These are phyloP conservation scores for Agrilus planipennis DNA, from an alignment of 1,140 invertebrate genomes.

Conservation along the genomic window DNA sequence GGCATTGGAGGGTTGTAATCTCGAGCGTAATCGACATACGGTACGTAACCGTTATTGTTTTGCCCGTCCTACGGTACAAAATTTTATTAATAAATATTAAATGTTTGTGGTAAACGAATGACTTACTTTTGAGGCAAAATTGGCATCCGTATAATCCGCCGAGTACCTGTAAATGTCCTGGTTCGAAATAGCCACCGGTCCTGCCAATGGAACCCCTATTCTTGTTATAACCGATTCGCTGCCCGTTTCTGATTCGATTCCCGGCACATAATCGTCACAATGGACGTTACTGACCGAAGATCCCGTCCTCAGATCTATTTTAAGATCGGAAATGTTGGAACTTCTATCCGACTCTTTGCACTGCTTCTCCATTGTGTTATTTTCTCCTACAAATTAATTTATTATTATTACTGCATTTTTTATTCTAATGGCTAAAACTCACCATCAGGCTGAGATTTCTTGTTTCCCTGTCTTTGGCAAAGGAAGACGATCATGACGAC, in stretches of 20 bases:
- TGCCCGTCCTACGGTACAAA: slow-evolving; percentile 51
- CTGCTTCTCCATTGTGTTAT: slow-evolving; percentile 56
- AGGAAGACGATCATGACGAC: slow-evolving; percentile 42
- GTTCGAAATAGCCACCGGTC: slow-evolving; percentile 57
- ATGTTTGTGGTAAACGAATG: not conserved
- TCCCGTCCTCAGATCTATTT: slow-evolving; percentile 74
- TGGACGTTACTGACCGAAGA: slow-evolving; percentile 63
- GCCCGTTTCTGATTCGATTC: slow-evolving; percentile 35
- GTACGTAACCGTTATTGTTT: slow-evolving; percentile 79
- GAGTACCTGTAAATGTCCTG: slow-evolving; percentile 67
- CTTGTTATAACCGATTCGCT: slow-evolving; percentile 33
- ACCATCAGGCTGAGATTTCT: slow-evolving; percentile 31
- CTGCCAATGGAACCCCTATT: slow-evolving; percentile 56
- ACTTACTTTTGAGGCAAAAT: slow-evolving; percentile 57
- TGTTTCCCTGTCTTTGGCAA: slow-evolving; percentile 36
- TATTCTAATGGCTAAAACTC: slow-evolving; percentile 10
- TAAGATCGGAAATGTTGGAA: slow-evolving; percentile 83
- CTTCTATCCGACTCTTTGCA: slow-evolving; percentile 77
- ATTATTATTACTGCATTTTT: not conserved
- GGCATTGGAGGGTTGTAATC: slow-evolving; percentile 69
- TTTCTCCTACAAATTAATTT: slow-evolving; percentile 21
- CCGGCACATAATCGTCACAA: slow-evolving; percentile 41
- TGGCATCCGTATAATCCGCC: slow-evolving; percentile 73
- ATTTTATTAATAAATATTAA: not conserved
- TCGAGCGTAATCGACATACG: slow-evolving; percentile 71